These are phyloP conservation scores for Alca torda DNA, from an alignment of 2,797 vertebrate species.

Conservation along the genomic window DNA sequence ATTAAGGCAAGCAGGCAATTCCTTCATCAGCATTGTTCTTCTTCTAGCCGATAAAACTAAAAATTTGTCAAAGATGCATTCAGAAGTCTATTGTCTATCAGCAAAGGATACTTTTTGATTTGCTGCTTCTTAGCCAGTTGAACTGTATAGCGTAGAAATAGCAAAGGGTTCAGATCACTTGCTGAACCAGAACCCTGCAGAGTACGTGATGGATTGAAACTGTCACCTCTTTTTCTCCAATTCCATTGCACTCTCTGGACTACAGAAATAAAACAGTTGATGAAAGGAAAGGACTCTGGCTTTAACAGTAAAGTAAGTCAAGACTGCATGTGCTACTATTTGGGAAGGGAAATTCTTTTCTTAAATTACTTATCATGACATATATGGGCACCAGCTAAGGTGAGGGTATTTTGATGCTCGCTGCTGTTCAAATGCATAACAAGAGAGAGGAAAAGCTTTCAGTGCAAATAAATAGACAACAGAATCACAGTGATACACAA, in stretches of 20 bases:
- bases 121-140: neutral
- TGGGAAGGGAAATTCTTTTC: neutral
- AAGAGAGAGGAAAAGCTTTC: neutral
- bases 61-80: neutral
- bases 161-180: neutral
- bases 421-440: neutral
- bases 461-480: neutral
- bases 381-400: neutral
- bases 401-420: neutral
- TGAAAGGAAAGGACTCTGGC: neutral
- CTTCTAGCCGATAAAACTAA: neutral
- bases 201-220: neutral
- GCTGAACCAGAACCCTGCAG: slow-evolving; percentile 1
- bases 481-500: neutral
- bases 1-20: slow-evolving; percentile 7
- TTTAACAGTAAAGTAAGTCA: neutral
- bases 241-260: neutral
- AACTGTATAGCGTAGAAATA: neutral
- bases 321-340: neutral
- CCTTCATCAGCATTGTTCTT: neutral
- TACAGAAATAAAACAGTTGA: neutral
- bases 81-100: neutral
- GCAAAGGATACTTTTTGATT: neutral
- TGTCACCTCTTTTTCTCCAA: neutral
- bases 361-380: neutral